Evolutionary conservation across 2,888 invertebrate genomes (phyloP), one percentile per base, ranked within the genome.

Genomic region (Chymomyza caudatula): DNA sequence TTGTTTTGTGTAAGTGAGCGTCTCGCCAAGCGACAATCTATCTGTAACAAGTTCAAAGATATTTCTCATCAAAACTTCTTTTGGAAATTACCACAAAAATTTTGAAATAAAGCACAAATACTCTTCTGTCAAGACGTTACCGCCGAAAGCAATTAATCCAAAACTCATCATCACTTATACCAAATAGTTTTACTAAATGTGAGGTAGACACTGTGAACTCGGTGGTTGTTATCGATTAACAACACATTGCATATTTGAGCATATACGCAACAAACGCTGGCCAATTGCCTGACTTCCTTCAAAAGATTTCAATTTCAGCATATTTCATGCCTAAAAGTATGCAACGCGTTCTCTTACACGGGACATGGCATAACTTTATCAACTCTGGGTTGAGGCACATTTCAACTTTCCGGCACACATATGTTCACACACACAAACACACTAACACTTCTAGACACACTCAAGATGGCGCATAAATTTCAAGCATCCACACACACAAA

Each of bases 381-480:
- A 25, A 11, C 29, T 37, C 11, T 11, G 29, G 29, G 11, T 1
- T 37, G 11, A 11, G 29, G 29, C 29, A 37, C 5, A 37, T 37
- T 37, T 37, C 29, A 11, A 37, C 29, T 37, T 37, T 37, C 11
- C 29, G 11, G 11, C 56, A 44, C 23, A 62, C 59, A 49, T 22
- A 42, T 20, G 1, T 51, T 43, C 19, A 44, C 37, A 23, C 37
- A 47, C 13, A 37, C 25, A 37, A 29, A 11, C 17, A 59, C 17
- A 47, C 51, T 17, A 15, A 13, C 23, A 51, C 19, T 17, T 42
- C 23, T 15, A 13, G 64, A 61, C 51, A 53, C 55, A 58, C 73
- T 75, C 63, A 60, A 75, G 67, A 19, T 19, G 60, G 67, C 61
- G 51, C 65, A 67, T 76, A 76, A 65, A 70, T 68, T 68, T 64